phyloP scores from a whole-genome alignment of 2,113 vertebrate genomes.

The Proteles cristata region DNA sequence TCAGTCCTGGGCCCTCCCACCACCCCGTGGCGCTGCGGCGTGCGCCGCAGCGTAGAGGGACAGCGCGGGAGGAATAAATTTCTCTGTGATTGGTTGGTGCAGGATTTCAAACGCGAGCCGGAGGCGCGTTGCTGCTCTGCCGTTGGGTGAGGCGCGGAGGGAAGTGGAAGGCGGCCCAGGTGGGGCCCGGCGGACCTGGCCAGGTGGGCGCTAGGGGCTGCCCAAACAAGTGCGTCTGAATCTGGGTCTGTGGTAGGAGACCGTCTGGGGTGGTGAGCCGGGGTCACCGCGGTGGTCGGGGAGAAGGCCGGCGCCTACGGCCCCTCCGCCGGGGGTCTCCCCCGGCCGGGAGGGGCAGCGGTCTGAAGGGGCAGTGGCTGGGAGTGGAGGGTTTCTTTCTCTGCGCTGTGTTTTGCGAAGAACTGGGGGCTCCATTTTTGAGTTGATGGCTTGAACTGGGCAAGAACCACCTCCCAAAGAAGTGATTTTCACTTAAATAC shows the following conservation, averaged over 20 bases:
- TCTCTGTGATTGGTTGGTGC: conserved; percentile 73
- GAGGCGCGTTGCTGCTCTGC: not conserved
- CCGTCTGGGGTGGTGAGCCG: not conserved
- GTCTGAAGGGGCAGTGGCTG: not conserved
- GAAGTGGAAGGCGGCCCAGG: not conserved
- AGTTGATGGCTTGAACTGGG: not conserved
- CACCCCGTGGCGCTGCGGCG: not conserved
- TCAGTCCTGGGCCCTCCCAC: accelerated
- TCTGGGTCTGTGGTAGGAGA: not conserved
- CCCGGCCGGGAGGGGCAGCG: not conserved
- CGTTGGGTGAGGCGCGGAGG: conserved; percentile 51
- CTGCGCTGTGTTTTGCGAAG: not conserved
- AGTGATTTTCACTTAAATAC: not conserved
- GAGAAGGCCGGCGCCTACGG: not conserved
- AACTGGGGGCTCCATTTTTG: not conserved
- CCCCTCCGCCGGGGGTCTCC: no score
- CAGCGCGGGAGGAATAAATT: conserved; percentile 35
- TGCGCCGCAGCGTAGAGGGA: not conserved
- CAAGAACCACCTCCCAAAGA: not conserved
- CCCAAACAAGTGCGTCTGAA: not conserved
- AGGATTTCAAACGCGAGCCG: conserved; percentile 80
- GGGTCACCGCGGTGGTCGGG: not conserved
- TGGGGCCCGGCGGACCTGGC: not conserved
- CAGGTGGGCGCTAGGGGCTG: not conserved
- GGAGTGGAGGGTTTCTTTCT: not conserved